Percentiles rank a stretch among this genome's conserved stretches.
phyloP scores from a whole-genome alignment of 2,797 vertebrate species.

The Cuculus canorus region DNA sequence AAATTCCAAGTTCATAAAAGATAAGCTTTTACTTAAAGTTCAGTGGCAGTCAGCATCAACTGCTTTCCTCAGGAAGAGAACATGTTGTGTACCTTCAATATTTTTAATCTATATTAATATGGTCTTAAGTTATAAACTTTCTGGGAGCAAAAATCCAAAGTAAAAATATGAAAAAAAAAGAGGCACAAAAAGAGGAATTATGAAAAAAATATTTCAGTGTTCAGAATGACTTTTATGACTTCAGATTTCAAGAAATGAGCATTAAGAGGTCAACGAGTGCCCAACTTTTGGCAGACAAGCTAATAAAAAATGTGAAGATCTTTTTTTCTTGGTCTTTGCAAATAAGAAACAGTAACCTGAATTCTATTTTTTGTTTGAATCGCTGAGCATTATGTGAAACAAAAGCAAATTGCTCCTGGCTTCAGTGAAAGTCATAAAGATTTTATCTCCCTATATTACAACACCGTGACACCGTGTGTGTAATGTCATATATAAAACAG shows the following conservation, averaged over 20 bases:
- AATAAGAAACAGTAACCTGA: background rate
- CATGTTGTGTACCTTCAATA: background rate
- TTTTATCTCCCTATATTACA: background rate
- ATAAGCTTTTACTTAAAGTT: background rate
- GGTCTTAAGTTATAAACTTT: background rate
- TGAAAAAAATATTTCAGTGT: background rate
- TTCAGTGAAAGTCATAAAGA: background rate
- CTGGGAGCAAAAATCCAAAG: background rate
- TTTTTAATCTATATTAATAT: background rate
- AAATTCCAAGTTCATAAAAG: background rate
- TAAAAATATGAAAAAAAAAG: background rate
- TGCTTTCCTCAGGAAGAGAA: background rate
- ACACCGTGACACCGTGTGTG: background rate
- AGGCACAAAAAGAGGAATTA: background rate
- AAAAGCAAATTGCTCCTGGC: background rate
- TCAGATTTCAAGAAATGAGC: background rate
- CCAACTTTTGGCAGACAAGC: background rate
- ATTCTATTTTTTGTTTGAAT: background rate
- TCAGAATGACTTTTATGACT: background rate
- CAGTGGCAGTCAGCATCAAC: background rate
- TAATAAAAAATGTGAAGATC: background rate
- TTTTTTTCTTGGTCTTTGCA: background rate
- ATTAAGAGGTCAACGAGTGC: background rate
- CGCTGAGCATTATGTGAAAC: background rate
- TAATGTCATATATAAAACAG: background rate